Conservation (phyloP, 1,140 invertebrate species). For the Lepidurus arcticus region DNA sequence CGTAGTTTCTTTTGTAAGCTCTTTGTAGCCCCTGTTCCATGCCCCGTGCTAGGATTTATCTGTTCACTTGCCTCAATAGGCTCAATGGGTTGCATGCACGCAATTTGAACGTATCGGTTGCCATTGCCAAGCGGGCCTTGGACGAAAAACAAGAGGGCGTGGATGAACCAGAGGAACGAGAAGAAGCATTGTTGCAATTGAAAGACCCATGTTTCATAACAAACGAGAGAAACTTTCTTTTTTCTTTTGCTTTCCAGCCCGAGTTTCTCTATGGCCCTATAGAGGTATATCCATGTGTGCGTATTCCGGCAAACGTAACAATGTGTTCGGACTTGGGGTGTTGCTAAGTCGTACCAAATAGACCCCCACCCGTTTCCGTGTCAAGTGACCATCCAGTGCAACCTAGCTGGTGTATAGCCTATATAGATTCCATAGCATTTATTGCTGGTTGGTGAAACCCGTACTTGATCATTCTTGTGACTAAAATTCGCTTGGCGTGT, state of each 20-base stretch:
- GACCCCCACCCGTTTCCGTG: not conserved
- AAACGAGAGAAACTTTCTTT: not conserved
- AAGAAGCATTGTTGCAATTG: constrained; percentile 18
- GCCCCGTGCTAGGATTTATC: constrained; percentile 17
- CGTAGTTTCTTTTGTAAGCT: not conserved
- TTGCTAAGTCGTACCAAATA: not conserved
- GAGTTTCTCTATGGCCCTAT: too few relatives aligned
- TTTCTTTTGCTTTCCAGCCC: too few relatives aligned
- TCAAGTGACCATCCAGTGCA: not conserved
- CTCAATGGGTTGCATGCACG: constrained; percentile 20
- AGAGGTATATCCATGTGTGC: too few relatives aligned
- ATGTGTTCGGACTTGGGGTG: not conserved
- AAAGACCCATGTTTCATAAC: not conserved
- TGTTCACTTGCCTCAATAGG: constrained; percentile 21
- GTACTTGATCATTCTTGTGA: not conserved
- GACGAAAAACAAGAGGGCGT: not conserved
- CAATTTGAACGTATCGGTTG: constrained; percentile 15
- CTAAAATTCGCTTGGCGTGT: not conserved
- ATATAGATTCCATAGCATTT: not conserved
- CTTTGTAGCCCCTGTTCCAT: not conserved
- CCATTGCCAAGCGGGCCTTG: not conserved
- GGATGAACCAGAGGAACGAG: not conserved
- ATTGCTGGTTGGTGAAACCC: not conserved
- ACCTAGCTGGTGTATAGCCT: not conserved
- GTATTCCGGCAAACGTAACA: not conserved